These are phyloP conservation scores for Drosophila ambigua DNA, from an alignment of 1,140 invertebrate species.

Conservation along the genomic window DNA sequence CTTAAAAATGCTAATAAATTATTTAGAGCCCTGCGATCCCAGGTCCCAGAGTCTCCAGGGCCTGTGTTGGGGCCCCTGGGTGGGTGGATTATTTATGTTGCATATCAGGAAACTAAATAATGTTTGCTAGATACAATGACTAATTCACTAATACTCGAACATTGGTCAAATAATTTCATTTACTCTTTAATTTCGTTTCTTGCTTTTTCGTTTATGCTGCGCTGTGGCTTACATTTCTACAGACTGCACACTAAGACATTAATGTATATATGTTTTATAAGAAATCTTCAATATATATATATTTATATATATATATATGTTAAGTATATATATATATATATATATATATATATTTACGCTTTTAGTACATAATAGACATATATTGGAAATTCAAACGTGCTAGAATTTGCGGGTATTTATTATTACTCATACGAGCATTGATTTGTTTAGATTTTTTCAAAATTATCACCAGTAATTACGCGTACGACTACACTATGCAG, in stretches of 20 bases:
- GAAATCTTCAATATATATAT: constrained; percentile 49
- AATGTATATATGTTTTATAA: constrained; percentile 39
- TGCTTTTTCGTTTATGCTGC: constrained; percentile 50
- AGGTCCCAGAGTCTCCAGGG: not conserved
- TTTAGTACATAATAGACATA: constrained; percentile 72
- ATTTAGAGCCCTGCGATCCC: constrained; percentile 21
- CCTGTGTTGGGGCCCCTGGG: constrained; percentile 6
- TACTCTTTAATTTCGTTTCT: constrained; percentile 33
- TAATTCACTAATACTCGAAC: constrained; percentile 71
- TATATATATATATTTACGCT: constrained; percentile 26
- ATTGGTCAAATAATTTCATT: constrained; percentile 31
- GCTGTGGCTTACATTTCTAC: constrained; percentile 25
- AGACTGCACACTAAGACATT: constrained; percentile 54
- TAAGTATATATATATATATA: constrained; percentile 18
- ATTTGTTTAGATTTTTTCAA: constrained; percentile 61
- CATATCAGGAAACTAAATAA: constrained; percentile 55
- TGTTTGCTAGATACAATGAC: constrained; percentile 68
- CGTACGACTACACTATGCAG: constrained; percentile 80
- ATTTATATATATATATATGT: constrained; percentile 25
- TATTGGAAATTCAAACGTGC: constrained; percentile 76
- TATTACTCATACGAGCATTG: constrained; percentile 48
- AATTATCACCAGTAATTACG: constrained; percentile 83
- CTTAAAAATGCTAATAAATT: constrained; percentile 54
- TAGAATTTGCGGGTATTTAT: constrained; percentile 45
- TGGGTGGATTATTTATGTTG: constrained; percentile 25